A percentile compares a stretch with the other conserved stretches of the same genome.
Conservation (phyloP, 1,140 invertebrate genomes). For the Trinorchestia longiramus region DNA sequence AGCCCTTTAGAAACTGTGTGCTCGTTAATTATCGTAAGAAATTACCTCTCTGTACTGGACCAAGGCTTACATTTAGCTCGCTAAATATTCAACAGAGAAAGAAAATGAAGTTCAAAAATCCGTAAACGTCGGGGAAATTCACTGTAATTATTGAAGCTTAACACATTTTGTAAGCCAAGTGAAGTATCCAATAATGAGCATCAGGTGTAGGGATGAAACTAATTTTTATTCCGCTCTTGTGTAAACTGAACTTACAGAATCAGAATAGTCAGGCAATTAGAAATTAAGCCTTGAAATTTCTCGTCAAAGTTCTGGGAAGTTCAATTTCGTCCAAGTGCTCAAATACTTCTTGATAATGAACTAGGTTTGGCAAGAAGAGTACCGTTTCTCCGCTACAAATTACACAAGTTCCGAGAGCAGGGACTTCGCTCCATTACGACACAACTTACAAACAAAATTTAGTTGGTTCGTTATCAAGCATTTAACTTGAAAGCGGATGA, state of each 20-base stretch:
- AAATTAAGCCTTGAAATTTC: background rate
- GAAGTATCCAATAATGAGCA: too few relatives aligned
- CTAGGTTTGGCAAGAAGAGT: background rate
- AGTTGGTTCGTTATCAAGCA: slow-evolving; percentile 34
- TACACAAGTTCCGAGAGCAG: background rate
- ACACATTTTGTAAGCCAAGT: too few relatives aligned
- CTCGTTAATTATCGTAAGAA: too few relatives aligned
- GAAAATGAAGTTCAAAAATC: too few relatives aligned
- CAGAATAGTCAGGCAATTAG: background rate
- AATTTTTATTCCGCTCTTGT: background rate
- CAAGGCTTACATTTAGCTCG: too few relatives aligned
- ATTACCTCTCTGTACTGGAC: too few relatives aligned
- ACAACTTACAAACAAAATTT: slow-evolving; percentile 21
- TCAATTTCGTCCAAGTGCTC: background rate
- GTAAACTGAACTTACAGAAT: background rate
- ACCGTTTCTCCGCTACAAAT: background rate
- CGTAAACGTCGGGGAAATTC: too few relatives aligned
- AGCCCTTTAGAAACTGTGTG: too few relatives aligned
- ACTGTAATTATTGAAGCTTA: too few relatives aligned
- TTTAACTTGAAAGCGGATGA: background rate
- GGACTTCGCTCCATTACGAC: slow-evolving; percentile 5
- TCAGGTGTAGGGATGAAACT: too few relatives aligned
- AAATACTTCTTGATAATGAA: background rate
- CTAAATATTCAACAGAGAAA: too few relatives aligned
- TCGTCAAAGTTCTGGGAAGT: background rate